Evolutionary conservation across 1,140 invertebrate species (phyloP).

Genomic region (Ceratosolen solmsi): DNA sequence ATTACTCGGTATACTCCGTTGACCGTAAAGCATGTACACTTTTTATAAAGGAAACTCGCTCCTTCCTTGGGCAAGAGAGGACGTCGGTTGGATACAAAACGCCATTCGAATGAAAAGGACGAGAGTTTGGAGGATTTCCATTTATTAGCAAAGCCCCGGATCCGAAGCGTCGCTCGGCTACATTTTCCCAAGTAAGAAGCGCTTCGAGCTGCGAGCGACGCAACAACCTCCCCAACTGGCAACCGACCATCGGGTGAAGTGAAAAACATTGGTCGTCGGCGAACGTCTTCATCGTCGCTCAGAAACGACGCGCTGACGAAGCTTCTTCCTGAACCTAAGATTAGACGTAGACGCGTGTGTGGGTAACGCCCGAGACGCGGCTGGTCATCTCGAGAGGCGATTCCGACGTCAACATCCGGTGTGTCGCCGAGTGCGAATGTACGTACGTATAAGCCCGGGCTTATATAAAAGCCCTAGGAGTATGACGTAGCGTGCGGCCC

Average conservation of each 20-base stretch:
- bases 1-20: not conserved
- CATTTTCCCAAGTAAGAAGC: no score
- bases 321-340: not conserved
- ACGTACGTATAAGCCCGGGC: no score
- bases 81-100: not conserved
- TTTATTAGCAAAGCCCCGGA: not conserved
- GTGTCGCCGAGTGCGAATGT: not conserved
- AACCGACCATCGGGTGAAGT: not conserved
- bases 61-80: not conserved
- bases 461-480: not conserved
- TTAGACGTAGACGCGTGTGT: not conserved
- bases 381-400: constrained; percentile 25
- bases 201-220: no score
- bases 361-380: constrained; percentile 25
- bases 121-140: not conserved
- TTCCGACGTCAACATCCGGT: constrained; percentile 42
- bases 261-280: not conserved
- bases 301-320: constrained; percentile 25
- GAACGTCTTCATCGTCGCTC: not conserved
- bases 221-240: not conserved
- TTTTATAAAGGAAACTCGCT: not conserved
- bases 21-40: not conserved
- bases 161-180: not conserved
- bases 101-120: not conserved
- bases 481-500: not conserved